Conservation (phyloP, 2,113 vertebrate genomes). For the Zingel zingel region DNA sequence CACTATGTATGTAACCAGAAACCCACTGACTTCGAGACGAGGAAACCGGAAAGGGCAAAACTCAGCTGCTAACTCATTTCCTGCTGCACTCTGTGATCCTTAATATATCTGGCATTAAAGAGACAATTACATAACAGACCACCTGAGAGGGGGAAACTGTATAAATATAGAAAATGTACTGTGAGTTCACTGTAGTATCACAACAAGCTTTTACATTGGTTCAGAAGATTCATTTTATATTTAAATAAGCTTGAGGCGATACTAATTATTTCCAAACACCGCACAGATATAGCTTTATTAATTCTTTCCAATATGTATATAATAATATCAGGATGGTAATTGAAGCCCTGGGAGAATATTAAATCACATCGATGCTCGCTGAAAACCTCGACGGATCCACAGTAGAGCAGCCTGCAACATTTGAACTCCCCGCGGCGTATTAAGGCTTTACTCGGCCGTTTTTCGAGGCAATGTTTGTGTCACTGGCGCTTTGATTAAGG, state of each 20-base stretch:
- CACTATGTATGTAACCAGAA: no score
- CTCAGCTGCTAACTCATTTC: no score
- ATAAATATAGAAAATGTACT: neutral
- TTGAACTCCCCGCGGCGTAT: slow-evolving; percentile 2
- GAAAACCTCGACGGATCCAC: neutral
- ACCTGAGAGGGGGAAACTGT: neutral
- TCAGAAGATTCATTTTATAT: neutral
- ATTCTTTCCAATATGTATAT: neutral
- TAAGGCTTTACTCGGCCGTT: slow-evolving; percentile 37
- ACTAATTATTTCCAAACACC: slow-evolving; percentile 4
- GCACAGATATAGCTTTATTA: neutral
- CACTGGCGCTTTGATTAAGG: slow-evolving; percentile 69
- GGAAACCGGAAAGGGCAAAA: no score
- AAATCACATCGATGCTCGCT: neutral
- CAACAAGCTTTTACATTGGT: neutral
- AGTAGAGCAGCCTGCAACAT: neutral
- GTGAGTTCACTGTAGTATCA: neutral
- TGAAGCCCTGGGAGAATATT: no score
- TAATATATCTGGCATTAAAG: neutral
- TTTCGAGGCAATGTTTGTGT: slow-evolving; percentile 65
- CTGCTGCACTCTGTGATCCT: no score
- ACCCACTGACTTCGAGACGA: no score
- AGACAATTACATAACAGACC: neutral
- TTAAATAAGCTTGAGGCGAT: neutral
- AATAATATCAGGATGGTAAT: neutral